Evolutionary conservation across 2,113 vertebrate species (phyloP).

Genomic region (Centropus bengalensis): DNA sequence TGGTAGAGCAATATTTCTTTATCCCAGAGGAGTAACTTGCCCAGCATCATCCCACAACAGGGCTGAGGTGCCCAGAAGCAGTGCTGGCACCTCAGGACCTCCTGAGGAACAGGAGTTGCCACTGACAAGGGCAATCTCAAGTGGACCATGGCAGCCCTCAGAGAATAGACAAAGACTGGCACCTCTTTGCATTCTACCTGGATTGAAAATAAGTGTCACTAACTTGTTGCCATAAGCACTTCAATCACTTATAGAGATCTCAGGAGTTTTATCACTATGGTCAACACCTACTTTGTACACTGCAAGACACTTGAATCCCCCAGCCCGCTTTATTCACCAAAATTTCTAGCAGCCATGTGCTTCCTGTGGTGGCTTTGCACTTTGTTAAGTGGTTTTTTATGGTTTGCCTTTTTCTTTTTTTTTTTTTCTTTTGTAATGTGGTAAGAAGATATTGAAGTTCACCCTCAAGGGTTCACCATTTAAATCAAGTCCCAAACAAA

Average conservation of each 20-base stretch:
- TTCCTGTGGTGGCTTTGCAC: constrained; percentile 54
- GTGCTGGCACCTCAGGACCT: neutral
- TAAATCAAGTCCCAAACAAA: neutral
- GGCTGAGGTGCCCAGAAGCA: neutral
- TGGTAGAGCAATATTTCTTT: neutral
- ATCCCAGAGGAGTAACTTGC: neutral
- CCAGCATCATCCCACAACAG: neutral
- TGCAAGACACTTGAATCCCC: neutral
- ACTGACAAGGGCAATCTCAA: neutral
- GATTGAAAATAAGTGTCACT: neutral
- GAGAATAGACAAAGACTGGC: accelerated
- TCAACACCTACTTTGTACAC: neutral
- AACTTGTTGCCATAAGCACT: neutral
- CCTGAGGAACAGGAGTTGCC: neutral
- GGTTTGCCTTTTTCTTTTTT: neutral
- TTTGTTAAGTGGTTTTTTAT: constrained; percentile 10
- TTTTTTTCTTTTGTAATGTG: neutral
- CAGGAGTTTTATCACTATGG: accelerated
- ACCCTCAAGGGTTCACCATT: neutral
- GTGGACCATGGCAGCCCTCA: neutral
- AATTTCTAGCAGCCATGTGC: neutral
- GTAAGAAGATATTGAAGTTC: neutral
- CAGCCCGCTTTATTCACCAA: neutral
- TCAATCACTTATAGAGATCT: neutral
- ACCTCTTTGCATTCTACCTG: neutral